Conservation (phyloP, 2,797 vertebrate species). For the Pogoniulus pusillus region DNA sequence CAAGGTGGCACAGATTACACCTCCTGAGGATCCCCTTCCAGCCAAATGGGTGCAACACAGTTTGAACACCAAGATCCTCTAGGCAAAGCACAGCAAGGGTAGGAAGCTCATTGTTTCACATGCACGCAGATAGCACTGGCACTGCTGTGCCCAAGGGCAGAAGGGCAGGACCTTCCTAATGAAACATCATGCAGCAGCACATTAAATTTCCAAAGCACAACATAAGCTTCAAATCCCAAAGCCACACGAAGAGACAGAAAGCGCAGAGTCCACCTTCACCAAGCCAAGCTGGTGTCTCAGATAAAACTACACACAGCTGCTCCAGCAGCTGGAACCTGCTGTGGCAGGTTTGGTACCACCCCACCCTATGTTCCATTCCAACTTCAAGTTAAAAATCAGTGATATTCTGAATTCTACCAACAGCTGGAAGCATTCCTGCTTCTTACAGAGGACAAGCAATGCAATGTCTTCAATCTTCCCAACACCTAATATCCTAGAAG, state of each 20-base stretch:
- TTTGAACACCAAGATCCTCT: neutral
- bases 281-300: neutral
- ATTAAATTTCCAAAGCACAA: neutral
- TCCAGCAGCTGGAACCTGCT: neutral
- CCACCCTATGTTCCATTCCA: neutral
- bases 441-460: neutral
- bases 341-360: neutral
- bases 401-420: neutral
- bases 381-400: neutral
- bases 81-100: neutral
- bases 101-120: neutral
- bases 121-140: neutral
- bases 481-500: neutral
- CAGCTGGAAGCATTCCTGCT: neutral
- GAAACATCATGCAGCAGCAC: neutral
- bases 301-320: neutral
- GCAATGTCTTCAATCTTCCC: neutral
- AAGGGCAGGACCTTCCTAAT: neutral
- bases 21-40: neutral
- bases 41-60: neutral
- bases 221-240: neutral
- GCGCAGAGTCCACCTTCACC: neutral
- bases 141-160: neutral
- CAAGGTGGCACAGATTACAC: neutral
- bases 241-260: neutral